Conservation (phyloP, 2,888 invertebrate species). For the Diogma glabrata region DNA sequence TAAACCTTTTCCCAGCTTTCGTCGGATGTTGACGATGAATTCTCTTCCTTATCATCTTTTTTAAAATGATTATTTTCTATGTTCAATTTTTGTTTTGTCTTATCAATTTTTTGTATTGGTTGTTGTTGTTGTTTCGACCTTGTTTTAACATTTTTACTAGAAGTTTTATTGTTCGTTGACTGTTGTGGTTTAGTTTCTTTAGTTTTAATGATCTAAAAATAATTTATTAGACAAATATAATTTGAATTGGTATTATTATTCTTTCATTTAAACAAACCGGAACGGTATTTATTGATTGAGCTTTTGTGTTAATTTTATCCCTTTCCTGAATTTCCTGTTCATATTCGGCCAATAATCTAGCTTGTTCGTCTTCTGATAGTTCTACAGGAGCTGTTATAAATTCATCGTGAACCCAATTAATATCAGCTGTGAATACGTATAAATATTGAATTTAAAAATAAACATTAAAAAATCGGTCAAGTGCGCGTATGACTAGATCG, state of each 20-base stretch:
- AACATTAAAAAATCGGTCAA: too few species aligned
- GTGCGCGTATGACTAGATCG: too few species aligned
- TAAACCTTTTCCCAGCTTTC: conserved; percentile 47
- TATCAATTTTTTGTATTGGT: conserved; percentile 7
- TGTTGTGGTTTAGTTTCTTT: conserved; percentile 5
- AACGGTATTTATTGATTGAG: conserved; percentile 2
- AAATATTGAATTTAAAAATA: conserved; percentile 21
- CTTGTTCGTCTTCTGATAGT: conserved; percentile 59
- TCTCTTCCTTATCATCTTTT: conserved; percentile 18
- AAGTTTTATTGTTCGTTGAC: conserved; percentile 8
- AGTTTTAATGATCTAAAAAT: not conserved
- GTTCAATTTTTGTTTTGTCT: conserved; percentile 16
- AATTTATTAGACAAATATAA: too few species aligned
- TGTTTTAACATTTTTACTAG: conserved; percentile 7
- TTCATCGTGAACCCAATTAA: conserved; percentile 48
- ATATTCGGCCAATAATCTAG: conserved; percentile 52
- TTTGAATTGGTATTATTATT: too few species aligned
- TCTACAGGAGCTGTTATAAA: conserved; percentile 49
- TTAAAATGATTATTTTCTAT: conserved; percentile 22
- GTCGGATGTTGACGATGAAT: conserved; percentile 37
- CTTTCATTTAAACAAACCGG: not conserved
- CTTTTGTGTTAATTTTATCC: conserved; percentile 14
- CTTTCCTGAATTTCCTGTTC: conserved; percentile 44
- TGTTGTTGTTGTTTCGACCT: conserved; percentile 11
- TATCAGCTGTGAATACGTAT: conserved; percentile 27